Evolutionary conservation across 64 coral and sea anemone genomes (phyloP), one percentile per base, ranked within the genome.

Genomic region (Orbicella faveolata): DNA sequence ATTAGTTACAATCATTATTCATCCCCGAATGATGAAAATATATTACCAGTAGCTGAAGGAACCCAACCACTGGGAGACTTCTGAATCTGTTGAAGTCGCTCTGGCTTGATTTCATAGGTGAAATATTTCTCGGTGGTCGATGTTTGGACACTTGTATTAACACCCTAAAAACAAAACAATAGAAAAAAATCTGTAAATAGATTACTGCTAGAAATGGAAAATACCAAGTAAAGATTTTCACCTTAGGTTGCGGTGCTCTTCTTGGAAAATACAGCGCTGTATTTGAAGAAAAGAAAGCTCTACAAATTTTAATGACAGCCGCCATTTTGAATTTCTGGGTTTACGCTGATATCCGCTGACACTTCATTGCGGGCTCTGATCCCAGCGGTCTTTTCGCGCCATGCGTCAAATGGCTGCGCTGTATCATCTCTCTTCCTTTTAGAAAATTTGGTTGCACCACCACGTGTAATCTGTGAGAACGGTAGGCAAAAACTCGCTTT

Each of bases 41-140:
- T 1, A 16, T 18, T 63, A 75, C 79, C 93, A 95, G 93, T 79
- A 87, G 82, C 57, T 20, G 96, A 90, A 34, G 93, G 96, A 41
- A 98, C 93, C 96, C 96, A 98, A 74, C 96, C 96, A 90, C 96
- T 98, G 0, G 96, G 96, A 15, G 96, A 95, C 35, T 90, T 34
- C 65, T 94, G 79, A 34, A 98, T 95, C 87, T 98, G 79, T 77
- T 98, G 79, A 16, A 98, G 68, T 66, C 96, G 92, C 19, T 98
- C 93, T 83, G 95, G 86, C 30, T 75, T 94, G 55, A 96, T 80
- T 39, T 35, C 37, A 35, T 79, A 79, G 10, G 18, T 72, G 26
- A 25, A 77, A 1, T 16, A 17, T 26, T 33, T 33, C 17, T 21
- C 63, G 35, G 59, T 72, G 36, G n/a, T 6, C 23, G 73, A 57